A percentile compares a stretch with the other conserved stretches of the same genome.
Evolutionary conservation across 2,888 invertebrate genomes (phyloP).

Genomic region (Eilema griseolum): DNA sequence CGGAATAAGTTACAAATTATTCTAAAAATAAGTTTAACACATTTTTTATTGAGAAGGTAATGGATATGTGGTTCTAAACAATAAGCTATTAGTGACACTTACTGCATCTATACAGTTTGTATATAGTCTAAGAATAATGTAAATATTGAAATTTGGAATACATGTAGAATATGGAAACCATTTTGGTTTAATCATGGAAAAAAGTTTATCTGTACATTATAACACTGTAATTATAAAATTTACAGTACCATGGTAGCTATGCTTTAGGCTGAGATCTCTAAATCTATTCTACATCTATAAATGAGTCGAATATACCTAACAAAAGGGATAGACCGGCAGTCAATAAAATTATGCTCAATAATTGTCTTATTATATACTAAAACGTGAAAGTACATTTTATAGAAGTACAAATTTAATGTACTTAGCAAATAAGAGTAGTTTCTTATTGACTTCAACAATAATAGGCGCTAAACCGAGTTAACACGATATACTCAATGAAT

Average conservation of each 20-base stretch:
- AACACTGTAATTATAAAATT: conserved; percentile 24
- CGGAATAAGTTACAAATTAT: neutral
- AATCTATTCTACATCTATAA: conserved; percentile 5
- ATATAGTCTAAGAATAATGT: too few species aligned
- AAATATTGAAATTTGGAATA: neutral
- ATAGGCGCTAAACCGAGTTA: neutral
- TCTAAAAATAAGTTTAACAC: neutral
- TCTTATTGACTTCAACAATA: neutral
- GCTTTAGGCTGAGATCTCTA: conserved; percentile 8
- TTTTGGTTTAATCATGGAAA: neutral
- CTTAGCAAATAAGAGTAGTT: neutral
- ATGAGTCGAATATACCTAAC: neutral
- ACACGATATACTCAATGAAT: neutral
- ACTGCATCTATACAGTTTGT: too few species aligned
- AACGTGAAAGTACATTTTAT: neutral
- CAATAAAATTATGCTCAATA: conserved; percentile 3
- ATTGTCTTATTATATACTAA: neutral
- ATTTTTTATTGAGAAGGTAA: neutral
- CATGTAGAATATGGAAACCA: neutral
- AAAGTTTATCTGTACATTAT: neutral
- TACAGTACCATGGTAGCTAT: conserved; percentile 28
- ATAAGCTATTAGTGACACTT: too few species aligned
- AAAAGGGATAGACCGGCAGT: neutral
- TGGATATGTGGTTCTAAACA: neutral
- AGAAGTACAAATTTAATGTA: neutral